These are phyloP conservation scores for Cryptoleucopteryx plumbea DNA, from an alignment of 2,113 vertebrate species.

Conservation along the genomic window DNA sequence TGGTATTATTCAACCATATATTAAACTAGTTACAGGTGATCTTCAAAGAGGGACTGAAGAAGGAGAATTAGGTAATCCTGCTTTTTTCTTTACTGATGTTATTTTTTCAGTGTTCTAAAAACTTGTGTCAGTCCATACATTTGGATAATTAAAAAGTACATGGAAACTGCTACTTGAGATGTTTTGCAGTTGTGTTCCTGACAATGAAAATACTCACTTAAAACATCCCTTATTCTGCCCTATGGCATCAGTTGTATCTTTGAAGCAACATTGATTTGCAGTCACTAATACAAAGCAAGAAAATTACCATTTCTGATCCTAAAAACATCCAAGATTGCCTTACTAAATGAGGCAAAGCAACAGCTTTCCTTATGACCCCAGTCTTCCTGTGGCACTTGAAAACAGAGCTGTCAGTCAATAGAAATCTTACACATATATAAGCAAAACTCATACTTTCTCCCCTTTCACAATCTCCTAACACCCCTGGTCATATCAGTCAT, in stretches of 20 bases:
- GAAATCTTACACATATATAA: background rate
- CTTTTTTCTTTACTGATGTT: background rate
- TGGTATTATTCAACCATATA: background rate
- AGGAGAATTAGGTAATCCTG: background rate
- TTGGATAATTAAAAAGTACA: background rate
- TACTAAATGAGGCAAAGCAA: background rate
- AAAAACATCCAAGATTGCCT: background rate
- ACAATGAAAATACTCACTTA: background rate
- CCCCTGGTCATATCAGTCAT: accelerated
- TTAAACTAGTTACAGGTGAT: background rate
- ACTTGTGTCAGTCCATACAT: background rate
- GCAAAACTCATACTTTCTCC: background rate
- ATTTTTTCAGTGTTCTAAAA: background rate
- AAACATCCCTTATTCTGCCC: background rate
- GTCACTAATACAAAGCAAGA: background rate
- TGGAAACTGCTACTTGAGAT: background rate
- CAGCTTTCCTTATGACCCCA: background rate
- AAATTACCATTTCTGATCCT: background rate
- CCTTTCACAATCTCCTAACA: background rate
- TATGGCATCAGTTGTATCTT: background rate
- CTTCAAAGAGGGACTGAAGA: background rate
- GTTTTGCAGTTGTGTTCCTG: background rate
- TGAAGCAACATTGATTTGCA: background rate
- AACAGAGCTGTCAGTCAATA: background rate
- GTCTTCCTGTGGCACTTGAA: background rate